Conservation (phyloP, 2,888 invertebrate genomes). For the Oligia latruncula region DNA sequence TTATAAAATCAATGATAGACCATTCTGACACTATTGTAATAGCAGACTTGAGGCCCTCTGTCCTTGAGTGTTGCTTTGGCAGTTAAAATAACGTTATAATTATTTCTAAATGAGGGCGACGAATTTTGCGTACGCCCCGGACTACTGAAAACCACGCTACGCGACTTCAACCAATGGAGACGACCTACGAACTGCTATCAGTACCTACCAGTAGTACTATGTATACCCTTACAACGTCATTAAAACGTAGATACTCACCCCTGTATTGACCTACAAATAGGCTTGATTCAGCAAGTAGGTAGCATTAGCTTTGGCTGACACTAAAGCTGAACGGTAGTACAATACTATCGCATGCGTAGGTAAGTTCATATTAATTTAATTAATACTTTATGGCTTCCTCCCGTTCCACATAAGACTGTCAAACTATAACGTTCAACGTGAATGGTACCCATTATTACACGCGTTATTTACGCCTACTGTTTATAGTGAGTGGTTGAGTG, state of each 20-base stretch:
- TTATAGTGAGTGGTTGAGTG: slow-evolving; percentile 52
- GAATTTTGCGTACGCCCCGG: neutral
- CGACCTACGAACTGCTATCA: slow-evolving; percentile 7
- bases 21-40: no score
- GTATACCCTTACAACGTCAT: neutral
- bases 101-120: neutral
- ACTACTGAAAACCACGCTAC: neutral
- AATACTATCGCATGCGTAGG: slow-evolving; percentile 64
- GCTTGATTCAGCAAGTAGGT: slow-evolving; percentile 49
- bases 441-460: slow-evolving; percentile 67
- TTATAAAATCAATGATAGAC: no score
- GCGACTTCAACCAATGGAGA: neutral
- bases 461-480: slow-evolving; percentile 45
- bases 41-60: no score
- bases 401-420: slow-evolving; percentile 75
- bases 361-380: slow-evolving; percentile 86
- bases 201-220: neutral
- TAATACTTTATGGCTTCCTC: slow-evolving; percentile 84
- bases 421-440: slow-evolving; percentile 72
- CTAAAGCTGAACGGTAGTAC: slow-evolving; percentile 44
- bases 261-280: slow-evolving; percentile 27
- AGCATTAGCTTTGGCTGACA: slow-evolving; percentile 42
- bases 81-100: neutral
- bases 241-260: neutral
- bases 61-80: neutral